These are phyloP conservation scores for Alethe castanea DNA, from an alignment of 2,113 vertebrate genomes.

Conservation along the genomic window DNA sequence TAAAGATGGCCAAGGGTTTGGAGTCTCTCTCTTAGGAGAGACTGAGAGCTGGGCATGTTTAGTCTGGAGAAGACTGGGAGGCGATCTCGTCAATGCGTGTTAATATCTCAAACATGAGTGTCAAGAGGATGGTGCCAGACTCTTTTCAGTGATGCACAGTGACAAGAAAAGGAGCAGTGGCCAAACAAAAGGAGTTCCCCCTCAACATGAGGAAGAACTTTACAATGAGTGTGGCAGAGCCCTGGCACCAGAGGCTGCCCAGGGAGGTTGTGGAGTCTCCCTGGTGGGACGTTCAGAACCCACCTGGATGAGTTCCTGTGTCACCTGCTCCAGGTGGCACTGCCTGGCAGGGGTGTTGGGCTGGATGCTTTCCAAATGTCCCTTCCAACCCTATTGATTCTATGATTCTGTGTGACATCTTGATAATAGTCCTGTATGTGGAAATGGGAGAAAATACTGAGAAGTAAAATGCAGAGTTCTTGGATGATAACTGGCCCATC, in stretches of 20 bases:
- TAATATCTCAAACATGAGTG: neutral
- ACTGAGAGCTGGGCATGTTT: neutral
- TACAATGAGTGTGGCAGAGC: neutral
- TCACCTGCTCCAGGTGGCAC: neutral
- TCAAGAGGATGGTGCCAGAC: neutral
- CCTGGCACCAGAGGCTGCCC: neutral
- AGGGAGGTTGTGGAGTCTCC: neutral
- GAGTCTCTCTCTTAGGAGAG: neutral
- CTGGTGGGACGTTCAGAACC: neutral
- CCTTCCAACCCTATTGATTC: neutral
- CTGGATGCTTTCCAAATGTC: neutral
- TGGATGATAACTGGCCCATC: neutral
- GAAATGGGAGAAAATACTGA: fast-evolving
- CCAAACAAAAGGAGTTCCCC: neutral
- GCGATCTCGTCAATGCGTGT: neutral
- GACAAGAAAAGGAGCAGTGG: neutral
- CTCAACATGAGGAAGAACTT: neutral
- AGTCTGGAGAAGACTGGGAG: neutral
- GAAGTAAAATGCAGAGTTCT: neutral
- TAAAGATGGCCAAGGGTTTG: neutral
- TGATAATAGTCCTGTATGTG: neutral
- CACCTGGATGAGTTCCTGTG: neutral
- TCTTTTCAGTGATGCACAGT: neutral
- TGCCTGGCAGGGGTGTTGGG: neutral
- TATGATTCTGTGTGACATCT: neutral